These are phyloP conservation scores for Tokudaia tokunoshimensis DNA, from an alignment of 2,797 vertebrate genomes.

Conservation along the genomic window DNA sequence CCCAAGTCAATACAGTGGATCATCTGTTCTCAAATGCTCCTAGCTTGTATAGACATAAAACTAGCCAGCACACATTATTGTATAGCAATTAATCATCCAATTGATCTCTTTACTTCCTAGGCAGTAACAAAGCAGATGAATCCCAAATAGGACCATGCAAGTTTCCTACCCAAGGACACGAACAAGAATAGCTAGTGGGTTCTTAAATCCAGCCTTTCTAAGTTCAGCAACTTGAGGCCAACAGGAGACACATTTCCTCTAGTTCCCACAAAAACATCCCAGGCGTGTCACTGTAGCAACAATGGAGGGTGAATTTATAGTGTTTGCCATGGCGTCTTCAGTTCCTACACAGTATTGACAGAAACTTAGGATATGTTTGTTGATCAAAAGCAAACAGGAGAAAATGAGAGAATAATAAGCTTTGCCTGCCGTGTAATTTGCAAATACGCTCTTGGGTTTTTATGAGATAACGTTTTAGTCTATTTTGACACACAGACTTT, in stretches of 20 bases:
- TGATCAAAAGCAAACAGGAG: not conserved
- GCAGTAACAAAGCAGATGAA: not conserved
- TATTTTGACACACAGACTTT: constrained; percentile 13
- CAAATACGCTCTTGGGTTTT: not conserved
- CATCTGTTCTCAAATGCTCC: not conserved
- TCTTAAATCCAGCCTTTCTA: not conserved
- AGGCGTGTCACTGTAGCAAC: not conserved
- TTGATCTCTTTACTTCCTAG: not conserved
- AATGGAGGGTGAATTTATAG: not conserved
- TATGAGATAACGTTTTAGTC: not conserved
- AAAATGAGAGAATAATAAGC: not conserved
- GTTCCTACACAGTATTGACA: not conserved
- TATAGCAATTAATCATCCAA: not conserved
- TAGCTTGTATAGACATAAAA: not conserved
- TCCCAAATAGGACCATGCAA: not conserved
- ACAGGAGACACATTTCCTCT: not conserved
- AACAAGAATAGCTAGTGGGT: not conserved
- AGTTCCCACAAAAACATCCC: not conserved
- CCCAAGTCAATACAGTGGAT: not conserved
- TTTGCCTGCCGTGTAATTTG: not conserved
- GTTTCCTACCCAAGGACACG: not conserved
- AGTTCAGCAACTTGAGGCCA: not conserved
- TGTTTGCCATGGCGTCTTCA: not conserved
- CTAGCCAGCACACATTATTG: not conserved
- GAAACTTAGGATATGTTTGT: not conserved